These are phyloP conservation scores for Scomberomorus guttatus DNA, from an alignment of 2,797 vertebrate genomes.

Conservation along the genomic window DNA sequence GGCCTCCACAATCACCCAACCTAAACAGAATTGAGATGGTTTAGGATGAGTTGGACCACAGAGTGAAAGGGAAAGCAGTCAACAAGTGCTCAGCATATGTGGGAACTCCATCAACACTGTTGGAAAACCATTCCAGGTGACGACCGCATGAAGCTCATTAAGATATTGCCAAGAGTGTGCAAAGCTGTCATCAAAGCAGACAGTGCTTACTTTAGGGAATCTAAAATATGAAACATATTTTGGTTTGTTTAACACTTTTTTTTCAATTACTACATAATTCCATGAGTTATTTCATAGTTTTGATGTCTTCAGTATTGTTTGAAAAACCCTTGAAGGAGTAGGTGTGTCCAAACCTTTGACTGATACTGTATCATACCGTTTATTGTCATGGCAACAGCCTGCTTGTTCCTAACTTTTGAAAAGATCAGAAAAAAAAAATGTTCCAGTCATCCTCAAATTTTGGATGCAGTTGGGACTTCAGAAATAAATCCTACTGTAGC, in stretches of 20 bases:
- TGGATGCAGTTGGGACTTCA: neutral
- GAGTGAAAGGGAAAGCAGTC: neutral
- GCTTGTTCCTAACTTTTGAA: neutral
- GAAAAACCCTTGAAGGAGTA: too few species aligned
- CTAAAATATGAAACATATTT: neutral
- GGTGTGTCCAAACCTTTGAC: too few species aligned
- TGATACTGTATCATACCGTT: neutral
- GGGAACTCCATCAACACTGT: neutral
- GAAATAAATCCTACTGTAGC: neutral
- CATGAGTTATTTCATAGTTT: too few species aligned
- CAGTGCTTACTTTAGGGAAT: neutral
- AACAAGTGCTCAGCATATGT: neutral
- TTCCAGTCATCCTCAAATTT: neutral
- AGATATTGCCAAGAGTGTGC: neutral
- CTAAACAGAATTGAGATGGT: neutral
- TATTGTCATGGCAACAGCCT: neutral
- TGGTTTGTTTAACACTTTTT: too few species aligned
- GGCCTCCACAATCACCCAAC: neutral
- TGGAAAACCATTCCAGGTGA: neutral
- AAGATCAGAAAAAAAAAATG: constrained; percentile 2
- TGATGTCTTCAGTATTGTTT: too few species aligned
- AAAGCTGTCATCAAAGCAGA: neutral
- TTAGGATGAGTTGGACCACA: neutral
- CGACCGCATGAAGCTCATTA: neutral
- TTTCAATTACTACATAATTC: too few species aligned